Percentiles rank a stretch among this genome's conserved stretches.
These are phyloP conservation scores for Myotis davidii DNA, from an alignment of 2,113 vertebrate genomes.

Conservation along the genomic window DNA sequence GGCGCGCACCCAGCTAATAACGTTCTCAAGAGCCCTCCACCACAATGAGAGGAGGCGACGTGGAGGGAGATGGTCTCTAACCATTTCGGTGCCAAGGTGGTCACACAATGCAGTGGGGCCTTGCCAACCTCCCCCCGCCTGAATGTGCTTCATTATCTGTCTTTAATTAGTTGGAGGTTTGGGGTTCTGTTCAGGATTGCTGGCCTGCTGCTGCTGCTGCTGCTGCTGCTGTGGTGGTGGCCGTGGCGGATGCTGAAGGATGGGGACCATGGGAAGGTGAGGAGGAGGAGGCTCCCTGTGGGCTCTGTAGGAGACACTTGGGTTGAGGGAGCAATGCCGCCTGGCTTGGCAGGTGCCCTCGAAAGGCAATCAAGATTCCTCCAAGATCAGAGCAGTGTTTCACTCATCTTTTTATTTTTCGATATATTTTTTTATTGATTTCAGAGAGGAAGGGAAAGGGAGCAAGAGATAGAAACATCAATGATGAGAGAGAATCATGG, in stretches of 20 bases:
- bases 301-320: not conserved
- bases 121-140: slow-evolving; percentile 84
- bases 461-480: no score
- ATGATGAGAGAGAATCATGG: no score
- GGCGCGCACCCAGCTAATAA: slow-evolving; percentile 99
- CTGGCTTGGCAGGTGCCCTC: not conserved
- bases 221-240: not conserved
- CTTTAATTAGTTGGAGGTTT: slow-evolving; percentile 86
- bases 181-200: slow-evolving; percentile 80
- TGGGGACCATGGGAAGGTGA: not conserved
- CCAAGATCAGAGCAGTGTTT: not conserved
- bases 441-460: no score
- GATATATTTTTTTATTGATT: no score
- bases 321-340: not conserved
- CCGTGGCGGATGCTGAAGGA: fast-evolving
- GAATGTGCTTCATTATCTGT: slow-evolving; percentile 86
- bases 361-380: not conserved
- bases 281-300: not conserved
- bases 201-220: not conserved
- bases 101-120: slow-evolving; percentile 86
- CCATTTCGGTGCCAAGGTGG: slow-evolving; percentile 92
- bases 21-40: slow-evolving; percentile 99
- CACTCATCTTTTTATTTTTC: not conserved
- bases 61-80: slow-evolving; percentile 93
- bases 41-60: slow-evolving; percentile 96